Base-by-base conservation (phyloP, 1,140 invertebrate species). In the Apis florea region DNA sequence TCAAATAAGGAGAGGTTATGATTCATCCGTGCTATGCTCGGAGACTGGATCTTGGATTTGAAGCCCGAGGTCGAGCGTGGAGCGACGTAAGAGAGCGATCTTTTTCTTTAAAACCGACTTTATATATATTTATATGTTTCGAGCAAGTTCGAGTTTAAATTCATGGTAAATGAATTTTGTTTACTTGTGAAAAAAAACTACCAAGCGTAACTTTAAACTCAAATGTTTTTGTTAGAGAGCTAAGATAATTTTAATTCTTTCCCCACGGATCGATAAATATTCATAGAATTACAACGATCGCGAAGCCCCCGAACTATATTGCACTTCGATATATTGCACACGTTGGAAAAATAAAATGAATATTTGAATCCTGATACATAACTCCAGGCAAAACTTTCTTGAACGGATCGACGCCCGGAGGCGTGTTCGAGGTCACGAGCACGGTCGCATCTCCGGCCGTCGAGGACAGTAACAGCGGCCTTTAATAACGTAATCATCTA, bases 401-500 rank as follows among this genome's bases (percentile, higher is more conserved):
- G 49, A 40, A 58, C 31, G 31, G 21, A n/a, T 58, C 17, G 13
- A 12, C 40, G 31, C 24, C n/a, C 24, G 21, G 21, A 31, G 15
- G 3, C 61, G 56, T 31, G 47, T 70, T 24, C 13, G 15, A 24
- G 53, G 61, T 15, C 6, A n/a, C 53, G 40, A 40, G 21, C 74
- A 51, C 63, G 51, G 51, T 40, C 68, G 78, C 53, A n/a, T 53
- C 63, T 68, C 31, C 66, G 71, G 47, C 81, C 77, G 71, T 71
- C 85, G 80, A 79, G 71, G 78, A 79, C 87, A 85, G 77, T 79
- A 82, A 85, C 85, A 70, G 85, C 84, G 88, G 88, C 85, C 85
- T 85, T 79, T 89, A 87, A 90, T 88, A 86, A 90, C 71, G 83
- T 89, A 90, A 87, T 92, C 87, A 86, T 66, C 86, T 90, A 90